A percentile compares a stretch with the other conserved stretches of the same genome.
Evolutionary conservation across 2,797 vertebrate species (phyloP).

Genomic region (Mycteria americana): DNA sequence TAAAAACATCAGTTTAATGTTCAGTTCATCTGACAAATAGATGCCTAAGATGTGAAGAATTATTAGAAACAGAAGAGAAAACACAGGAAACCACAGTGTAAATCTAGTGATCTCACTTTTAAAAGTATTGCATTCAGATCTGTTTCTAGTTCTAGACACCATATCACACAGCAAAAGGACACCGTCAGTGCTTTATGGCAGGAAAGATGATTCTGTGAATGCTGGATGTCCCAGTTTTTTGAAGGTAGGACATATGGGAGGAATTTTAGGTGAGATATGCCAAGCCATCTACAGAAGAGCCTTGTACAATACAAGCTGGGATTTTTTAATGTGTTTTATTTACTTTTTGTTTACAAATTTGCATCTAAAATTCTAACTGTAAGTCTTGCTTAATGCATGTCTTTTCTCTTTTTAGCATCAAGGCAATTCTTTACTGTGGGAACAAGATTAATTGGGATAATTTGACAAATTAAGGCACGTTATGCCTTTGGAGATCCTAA

Average conservation of each 20-base stretch:
- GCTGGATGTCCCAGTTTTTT: background rate
- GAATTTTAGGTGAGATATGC: background rate
- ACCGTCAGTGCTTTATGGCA: background rate
- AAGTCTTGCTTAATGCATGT: background rate
- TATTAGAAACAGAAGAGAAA: conserved; percentile 31
- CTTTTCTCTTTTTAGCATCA: background rate
- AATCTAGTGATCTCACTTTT: background rate
- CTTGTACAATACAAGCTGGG: background rate
- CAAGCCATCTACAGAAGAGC: background rate
- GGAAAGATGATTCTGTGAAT: background rate
- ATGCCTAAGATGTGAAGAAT: background rate
- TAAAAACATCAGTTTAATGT: background rate
- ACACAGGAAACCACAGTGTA: background rate
- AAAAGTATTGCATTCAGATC: background rate
- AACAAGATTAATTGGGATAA: background rate
- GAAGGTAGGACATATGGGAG: background rate
- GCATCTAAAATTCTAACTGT: background rate
- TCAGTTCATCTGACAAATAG: background rate
- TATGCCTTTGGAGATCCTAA: background rate
- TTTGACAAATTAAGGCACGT: background rate
- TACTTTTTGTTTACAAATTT: background rate
- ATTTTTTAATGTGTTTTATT: background rate
- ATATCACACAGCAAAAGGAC: background rate
- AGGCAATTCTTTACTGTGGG: background rate
- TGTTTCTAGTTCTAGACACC: background rate